phyloP scores from a whole-genome alignment of 1,140 invertebrate genomes.

The Drosophila orena region DNA sequence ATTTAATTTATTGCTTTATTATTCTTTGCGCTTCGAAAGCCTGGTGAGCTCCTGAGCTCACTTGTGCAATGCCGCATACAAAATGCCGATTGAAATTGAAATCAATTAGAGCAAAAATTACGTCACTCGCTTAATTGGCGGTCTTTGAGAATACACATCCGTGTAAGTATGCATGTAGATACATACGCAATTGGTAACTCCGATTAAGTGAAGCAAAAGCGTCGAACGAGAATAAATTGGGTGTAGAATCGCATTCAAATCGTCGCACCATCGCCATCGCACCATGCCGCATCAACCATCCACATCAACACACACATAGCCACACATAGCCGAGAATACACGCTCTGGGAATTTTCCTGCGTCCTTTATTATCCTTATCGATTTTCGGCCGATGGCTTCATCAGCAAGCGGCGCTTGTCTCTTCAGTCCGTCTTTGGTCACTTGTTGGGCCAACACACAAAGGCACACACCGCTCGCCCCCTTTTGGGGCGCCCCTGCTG shows the following conservation, averaged over 20 bases:
- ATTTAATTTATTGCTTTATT: constrained; percentile 66
- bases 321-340: neutral
- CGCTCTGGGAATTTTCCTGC: constrained; percentile 14
- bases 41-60: constrained; percentile 7
- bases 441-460: constrained; percentile 12
- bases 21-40: constrained; percentile 44
- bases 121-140: too few relatives aligned
- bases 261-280: neutral
- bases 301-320: neutral
- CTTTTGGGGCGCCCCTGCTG: constrained; percentile 12
- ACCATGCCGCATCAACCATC: too few relatives aligned
- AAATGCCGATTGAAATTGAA: constrained; percentile 2
- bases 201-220: constrained; percentile 13
- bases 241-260: too few relatives aligned
- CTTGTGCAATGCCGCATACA: neutral
- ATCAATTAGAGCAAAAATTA: constrained; percentile 40
- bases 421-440: constrained; percentile 21
- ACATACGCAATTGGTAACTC: too few relatives aligned
- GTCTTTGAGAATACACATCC: too few relatives aligned
- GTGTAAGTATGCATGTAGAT: too few relatives aligned
- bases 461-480: neutral
- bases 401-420: constrained; percentile 52
- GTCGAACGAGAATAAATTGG: too few relatives aligned
- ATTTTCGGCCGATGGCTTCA: constrained; percentile 71
- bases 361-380: constrained; percentile 56